Evolutionary conservation across 2,888 invertebrate genomes (phyloP).

Genomic region (Hermodice carunculata): DNA sequence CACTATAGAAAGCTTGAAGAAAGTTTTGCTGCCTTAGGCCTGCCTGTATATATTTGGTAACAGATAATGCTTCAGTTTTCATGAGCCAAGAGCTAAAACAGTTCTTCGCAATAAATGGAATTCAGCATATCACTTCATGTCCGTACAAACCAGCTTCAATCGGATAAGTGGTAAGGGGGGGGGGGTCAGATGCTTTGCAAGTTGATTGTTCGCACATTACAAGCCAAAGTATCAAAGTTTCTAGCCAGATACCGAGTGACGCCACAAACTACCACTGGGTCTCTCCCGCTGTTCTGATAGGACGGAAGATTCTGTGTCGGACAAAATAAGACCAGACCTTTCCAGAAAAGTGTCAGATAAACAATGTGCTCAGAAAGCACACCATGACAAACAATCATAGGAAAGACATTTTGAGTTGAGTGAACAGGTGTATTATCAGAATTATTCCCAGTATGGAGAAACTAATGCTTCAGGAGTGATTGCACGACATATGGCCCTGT

Average conservation of each 20-base stretch:
- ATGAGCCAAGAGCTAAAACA: not conserved
- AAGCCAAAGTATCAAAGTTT: not conserved
- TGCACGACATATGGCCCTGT: no score
- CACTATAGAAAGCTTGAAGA: not conserved
- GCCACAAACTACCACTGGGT: not conserved
- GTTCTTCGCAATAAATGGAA: conserved; percentile 13
- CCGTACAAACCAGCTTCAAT: conserved; percentile 11
- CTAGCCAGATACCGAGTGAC: not conserved
- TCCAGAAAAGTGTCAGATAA: not conserved
- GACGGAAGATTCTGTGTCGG: not conserved
- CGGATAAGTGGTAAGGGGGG: not conserved
- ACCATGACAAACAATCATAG: no score
- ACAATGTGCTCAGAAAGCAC: not conserved
- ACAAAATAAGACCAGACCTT: not conserved
- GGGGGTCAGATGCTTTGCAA: not conserved
- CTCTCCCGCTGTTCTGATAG: conserved; percentile 2
- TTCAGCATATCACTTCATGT: conserved; percentile 3
- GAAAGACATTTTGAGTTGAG: no score
- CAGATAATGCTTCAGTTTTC: conserved; percentile 20
- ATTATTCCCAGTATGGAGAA: no score
- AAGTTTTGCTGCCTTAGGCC: conserved; percentile 2
- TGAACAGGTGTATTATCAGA: no score
- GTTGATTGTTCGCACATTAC: not conserved
- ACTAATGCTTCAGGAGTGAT: no score
- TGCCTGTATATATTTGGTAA: conserved; percentile 5